Percentiles rank a stretch among this genome's conserved stretches.
Evolutionary conservation across 2,888 invertebrate species (phyloP).

Genomic region (Pardosa pseudoannulata): DNA sequence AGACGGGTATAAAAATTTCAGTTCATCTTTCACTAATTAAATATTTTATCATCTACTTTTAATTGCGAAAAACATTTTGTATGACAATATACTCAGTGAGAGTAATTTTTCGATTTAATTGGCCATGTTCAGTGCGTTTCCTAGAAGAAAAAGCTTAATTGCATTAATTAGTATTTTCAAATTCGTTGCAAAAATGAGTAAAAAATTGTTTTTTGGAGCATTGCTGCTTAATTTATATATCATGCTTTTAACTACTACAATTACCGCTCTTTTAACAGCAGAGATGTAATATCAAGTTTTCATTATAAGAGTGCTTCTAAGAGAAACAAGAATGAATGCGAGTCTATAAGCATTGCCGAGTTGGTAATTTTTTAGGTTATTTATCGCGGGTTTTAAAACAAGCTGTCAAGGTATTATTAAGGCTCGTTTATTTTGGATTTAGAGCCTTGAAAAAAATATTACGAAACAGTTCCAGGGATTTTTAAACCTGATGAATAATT

Average conservation of each 20-base stretch:
- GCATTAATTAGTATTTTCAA: neutral
- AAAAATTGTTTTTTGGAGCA: neutral
- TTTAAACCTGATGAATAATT: too few relatives aligned
- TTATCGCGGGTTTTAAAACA: too few relatives aligned
- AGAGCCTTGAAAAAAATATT: too few relatives aligned
- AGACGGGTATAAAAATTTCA: neutral
- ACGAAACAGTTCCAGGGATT: too few relatives aligned
- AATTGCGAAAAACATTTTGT: neutral
- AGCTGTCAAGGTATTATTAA: too few relatives aligned
- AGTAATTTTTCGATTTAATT: neutral
- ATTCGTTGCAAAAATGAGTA: neutral
- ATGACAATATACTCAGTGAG: neutral
- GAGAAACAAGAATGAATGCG: too few relatives aligned
- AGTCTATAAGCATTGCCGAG: too few relatives aligned
- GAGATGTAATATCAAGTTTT: neutral
- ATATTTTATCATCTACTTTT: conserved; percentile 9
- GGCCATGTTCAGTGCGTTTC: neutral
- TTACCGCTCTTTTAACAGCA: neutral
- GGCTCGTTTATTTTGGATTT: too few relatives aligned
- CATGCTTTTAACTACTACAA: neutral
- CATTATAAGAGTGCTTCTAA: too few relatives aligned
- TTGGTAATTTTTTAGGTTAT: too few relatives aligned
- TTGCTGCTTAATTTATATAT: neutral
- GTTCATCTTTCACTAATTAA: neutral
- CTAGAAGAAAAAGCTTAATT: neutral